These are phyloP conservation scores for Epiblema foenella DNA, from an alignment of 2,888 invertebrate genomes.

Conservation along the genomic window DNA sequence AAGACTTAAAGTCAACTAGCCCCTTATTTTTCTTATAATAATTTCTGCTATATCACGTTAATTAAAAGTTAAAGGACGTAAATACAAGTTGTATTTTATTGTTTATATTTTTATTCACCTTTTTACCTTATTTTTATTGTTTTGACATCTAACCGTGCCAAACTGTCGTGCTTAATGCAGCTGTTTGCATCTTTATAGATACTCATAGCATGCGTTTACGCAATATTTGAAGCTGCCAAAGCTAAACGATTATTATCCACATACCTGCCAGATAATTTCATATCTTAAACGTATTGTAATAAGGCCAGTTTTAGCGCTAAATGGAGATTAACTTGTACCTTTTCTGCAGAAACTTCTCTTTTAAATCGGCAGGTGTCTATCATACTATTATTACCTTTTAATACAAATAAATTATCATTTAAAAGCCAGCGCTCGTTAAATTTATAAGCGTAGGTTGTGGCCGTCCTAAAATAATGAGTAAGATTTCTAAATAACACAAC, in stretches of 20 bases:
- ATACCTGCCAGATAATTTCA: neutral
- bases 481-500: conserved; percentile 10
- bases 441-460: neutral
- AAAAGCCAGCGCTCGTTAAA: conserved; percentile 4
- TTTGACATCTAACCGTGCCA: conserved; percentile 24
- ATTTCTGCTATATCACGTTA: neutral
- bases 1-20: neutral
- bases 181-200: conserved; percentile 35
- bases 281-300: neutral
- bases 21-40: neutral
- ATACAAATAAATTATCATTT: conserved; percentile 26
- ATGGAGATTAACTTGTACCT: neutral
- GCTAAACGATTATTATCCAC: neutral
- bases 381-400: conserved; percentile 19
- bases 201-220: conserved; percentile 28
- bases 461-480: conserved; percentile 5
- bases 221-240: conserved; percentile 6
- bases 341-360: conserved; percentile 6
- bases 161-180: conserved; percentile 28
- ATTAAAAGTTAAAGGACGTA: neutral
- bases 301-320: neutral
- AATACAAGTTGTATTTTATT: neutral
- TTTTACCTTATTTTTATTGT: conserved; percentile 1
- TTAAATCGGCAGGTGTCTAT: conserved; percentile 40
- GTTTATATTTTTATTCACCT: neutral